Conservation (phyloP, 2,797 vertebrate species). For the Pteronotus mesoamericanus region DNA sequence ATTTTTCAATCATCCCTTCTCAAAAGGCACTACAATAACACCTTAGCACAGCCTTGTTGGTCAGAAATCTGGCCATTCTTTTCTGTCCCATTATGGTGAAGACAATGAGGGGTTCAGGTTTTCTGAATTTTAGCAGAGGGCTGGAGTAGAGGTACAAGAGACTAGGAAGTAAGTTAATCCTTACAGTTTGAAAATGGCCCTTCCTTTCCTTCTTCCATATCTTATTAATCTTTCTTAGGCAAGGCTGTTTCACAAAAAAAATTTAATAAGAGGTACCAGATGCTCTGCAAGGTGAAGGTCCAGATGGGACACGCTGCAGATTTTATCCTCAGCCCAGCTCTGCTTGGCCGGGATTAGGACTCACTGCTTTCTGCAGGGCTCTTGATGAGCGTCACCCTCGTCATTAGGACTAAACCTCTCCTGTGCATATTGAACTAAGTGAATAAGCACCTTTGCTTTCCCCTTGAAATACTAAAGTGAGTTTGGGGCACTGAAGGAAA, state of each 20-base stretch:
- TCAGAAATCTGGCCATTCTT: background rate
- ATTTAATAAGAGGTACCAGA: background rate
- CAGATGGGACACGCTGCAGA: background rate
- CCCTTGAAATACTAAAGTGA: background rate
- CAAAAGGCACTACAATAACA: background rate
- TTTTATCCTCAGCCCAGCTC: background rate
- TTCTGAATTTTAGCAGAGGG: background rate
- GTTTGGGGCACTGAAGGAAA: background rate
- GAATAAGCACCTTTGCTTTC: background rate
- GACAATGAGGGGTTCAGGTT: background rate
- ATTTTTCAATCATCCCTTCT: background rate
- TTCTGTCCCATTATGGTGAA: background rate
- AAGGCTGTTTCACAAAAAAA: background rate
- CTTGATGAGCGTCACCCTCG: background rate
- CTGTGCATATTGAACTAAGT: background rate
- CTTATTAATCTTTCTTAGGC: background rate
- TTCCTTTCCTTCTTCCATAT: background rate
- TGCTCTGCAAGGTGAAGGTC: background rate
- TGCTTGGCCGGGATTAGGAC: background rate
- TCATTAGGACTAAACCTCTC: background rate
- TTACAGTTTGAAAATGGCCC: background rate
- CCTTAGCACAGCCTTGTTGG: background rate
- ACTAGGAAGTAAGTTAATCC: background rate
- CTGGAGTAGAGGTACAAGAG: background rate
- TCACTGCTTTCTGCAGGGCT: background rate